Evolutionary conservation across 2,888 invertebrate genomes (phyloP).

Genomic region (Bimastos eiseni): DNA sequence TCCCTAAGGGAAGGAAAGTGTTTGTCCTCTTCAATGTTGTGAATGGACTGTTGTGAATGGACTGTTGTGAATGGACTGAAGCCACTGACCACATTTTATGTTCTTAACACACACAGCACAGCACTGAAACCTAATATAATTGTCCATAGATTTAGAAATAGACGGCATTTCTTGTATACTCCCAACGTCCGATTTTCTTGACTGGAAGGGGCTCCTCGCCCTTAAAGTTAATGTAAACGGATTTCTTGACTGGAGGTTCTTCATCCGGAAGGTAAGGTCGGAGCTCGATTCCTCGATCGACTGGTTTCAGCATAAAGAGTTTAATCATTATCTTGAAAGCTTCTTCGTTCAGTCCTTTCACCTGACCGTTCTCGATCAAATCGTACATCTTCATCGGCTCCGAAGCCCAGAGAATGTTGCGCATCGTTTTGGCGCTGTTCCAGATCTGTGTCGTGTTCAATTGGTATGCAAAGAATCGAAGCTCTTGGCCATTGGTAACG

Average conservation of each 20-base stretch:
- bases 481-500: conserved; percentile 82
- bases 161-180: conserved; percentile 44
- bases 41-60: background rate
- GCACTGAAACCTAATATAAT: background rate
- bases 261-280: conserved; percentile 74
- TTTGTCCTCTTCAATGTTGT: background rate
- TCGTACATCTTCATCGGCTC: conserved; percentile 76
- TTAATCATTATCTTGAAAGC: conserved; percentile 75
- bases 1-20: background rate
- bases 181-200: conserved; percentile 40
- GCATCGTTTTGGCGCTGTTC: conserved; percentile 69
- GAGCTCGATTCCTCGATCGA: conserved; percentile 67
- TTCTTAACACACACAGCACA: background rate
- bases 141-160: conserved; percentile 39
- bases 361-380: conserved; percentile 66
- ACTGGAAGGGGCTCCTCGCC: conserved; percentile 38
- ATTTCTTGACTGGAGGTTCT: conserved; percentile 34
- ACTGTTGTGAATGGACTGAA: background rate
- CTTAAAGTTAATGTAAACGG: conserved; percentile 38
- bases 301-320: conserved; percentile 68
- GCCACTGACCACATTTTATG: background rate
- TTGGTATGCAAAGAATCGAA: conserved; percentile 88
- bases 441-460: conserved; percentile 78
- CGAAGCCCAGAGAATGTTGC: conserved; percentile 81
- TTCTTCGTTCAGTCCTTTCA: conserved; percentile 76